Conservation (phyloP, 2,888 invertebrate species). For the Caenorhabditis sp. region DNA sequence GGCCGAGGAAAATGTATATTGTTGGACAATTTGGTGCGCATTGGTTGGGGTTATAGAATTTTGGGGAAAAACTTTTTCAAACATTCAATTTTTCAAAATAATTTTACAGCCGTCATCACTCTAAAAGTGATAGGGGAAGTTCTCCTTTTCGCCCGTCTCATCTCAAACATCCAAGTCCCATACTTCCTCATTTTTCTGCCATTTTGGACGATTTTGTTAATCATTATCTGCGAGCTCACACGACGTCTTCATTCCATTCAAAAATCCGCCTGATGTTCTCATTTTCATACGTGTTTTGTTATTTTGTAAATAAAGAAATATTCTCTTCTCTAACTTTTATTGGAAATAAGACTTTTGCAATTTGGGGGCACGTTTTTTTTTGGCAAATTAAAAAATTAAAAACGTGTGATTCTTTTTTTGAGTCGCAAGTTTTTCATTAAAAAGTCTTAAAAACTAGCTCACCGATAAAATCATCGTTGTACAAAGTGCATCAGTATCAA, state of each 20-base stretch:
- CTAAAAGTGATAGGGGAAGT: conserved; percentile 36
- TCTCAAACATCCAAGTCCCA: conserved; percentile 13
- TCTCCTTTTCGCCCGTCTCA: conserved; percentile 30
- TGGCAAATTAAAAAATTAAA: too few species aligned
- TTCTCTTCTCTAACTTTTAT: too few species aligned
- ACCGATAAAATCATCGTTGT: conserved; percentile 61
- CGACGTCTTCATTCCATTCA: conserved; percentile 31
- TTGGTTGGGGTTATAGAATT: background rate
- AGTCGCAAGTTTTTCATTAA: background rate
- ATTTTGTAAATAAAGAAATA: background rate
- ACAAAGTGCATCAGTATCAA: conserved; percentile 67
- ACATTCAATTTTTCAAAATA: background rate
- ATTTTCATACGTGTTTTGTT: background rate
- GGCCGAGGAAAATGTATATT: conserved; percentile 15
- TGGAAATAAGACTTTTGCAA: too few species aligned
- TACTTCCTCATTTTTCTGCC: conserved; percentile 30
- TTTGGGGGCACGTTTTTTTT: too few species aligned
- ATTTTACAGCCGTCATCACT: conserved; percentile 39
- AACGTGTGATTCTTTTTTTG: background rate
- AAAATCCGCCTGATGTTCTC: conserved; percentile 10
- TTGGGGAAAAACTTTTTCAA: background rate
- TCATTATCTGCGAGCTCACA: conserved; percentile 37
- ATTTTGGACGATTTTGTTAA: conserved; percentile 38
- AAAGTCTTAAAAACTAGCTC: conserved; percentile 17
- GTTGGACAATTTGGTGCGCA: conserved; percentile 21